phyloP scores from a whole-genome alignment of 1,140 invertebrate species.

The Eriocheir sinensis region DNA sequence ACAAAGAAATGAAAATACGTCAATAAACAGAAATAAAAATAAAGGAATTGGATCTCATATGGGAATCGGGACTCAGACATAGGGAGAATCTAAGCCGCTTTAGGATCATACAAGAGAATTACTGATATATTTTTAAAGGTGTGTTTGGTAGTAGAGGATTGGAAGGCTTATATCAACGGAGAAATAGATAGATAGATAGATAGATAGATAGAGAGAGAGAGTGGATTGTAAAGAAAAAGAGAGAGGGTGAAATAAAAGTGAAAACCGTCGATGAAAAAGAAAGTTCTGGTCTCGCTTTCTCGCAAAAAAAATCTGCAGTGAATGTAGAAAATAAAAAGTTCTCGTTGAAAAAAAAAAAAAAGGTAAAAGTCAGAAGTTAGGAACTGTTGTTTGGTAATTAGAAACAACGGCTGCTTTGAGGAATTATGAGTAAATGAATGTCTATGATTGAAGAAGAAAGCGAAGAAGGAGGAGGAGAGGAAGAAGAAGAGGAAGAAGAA shows the following conservation, averaged over 20 bases:
- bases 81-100: no score
- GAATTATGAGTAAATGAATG: background rate
- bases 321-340: background rate
- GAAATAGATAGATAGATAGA: constrained; percentile 7
- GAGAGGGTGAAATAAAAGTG: background rate
- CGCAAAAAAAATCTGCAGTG: background rate
- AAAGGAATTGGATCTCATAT: no score
- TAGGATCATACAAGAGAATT: no score
- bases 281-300: background rate
- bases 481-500: background rate
- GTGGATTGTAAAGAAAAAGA: no score
- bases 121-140: no score
- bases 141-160: no score
- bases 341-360: background rate
- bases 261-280: background rate
- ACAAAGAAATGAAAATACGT: no score
- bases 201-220: background rate
- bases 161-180: background rate
- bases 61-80: no score
- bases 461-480: background rate
- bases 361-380: background rate
- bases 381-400: background rate
- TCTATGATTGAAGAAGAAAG: background rate
- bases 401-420: background rate
- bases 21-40: no score